Conservation (phyloP, 2,797 vertebrate species). For the Sebastes hubbsi region DNA sequence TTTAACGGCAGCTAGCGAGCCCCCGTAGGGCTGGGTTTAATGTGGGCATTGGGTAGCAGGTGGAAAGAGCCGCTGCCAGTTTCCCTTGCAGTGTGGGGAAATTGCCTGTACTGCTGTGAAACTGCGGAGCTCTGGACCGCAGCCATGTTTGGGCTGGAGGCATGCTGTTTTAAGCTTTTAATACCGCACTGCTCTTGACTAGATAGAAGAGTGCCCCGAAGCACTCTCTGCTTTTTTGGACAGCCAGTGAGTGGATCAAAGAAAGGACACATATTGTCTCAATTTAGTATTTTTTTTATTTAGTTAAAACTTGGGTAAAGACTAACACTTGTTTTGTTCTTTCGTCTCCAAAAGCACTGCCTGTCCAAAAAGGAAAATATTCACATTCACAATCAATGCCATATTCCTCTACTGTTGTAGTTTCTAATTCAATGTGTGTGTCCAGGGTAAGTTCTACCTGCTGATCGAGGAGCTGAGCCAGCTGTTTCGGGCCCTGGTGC, state of each 20-base stretch:
- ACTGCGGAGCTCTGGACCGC: conserved; percentile 69
- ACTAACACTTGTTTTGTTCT: not conserved
- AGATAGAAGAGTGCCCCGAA: conserved; percentile 73
- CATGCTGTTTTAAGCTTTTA: conserved; percentile 78
- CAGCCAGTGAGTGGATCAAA: conserved; percentile 39
- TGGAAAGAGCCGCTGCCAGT: conserved; percentile 79
- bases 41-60: conserved; percentile 78
- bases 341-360: not conserved
- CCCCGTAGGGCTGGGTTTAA: conserved; percentile 62
- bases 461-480: conserved; percentile 98
- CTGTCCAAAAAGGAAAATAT: not conserved
- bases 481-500: conserved; percentile 94
- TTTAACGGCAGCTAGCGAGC: conserved; percentile 39
- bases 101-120: conserved; percentile 76
- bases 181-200: conserved; percentile 72
- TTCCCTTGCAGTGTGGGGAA: conserved; percentile 75
- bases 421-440: conserved; percentile 24
- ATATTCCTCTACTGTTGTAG: not conserved
- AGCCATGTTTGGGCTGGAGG: conserved; percentile 77
- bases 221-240: conserved; percentile 46
- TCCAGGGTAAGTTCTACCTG: conserved; percentile 95
- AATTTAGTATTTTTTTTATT: not conserved
- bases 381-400: not conserved
- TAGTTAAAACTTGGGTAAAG: not conserved
- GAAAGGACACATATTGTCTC: conserved; percentile 28